phyloP scores from a whole-genome alignment of 2,888 invertebrate species.

The Drosophila buzzatii region DNA sequence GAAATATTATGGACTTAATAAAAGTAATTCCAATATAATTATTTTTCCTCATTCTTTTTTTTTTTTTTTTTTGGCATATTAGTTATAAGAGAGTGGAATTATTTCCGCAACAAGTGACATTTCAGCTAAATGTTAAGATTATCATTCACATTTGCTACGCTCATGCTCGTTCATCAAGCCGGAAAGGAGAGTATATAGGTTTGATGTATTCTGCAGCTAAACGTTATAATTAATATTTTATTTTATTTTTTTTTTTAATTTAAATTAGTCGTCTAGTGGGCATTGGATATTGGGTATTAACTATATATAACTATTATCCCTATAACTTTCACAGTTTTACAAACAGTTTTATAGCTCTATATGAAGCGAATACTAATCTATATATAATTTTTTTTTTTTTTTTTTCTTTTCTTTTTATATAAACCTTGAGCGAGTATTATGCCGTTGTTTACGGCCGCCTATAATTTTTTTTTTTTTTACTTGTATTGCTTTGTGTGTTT shows the following conservation, averaged over 20 bases:
- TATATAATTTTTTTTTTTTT: background rate
- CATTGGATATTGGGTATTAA: no score
- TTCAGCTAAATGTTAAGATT: constrained; percentile 52
- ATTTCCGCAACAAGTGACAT: constrained; percentile 48
- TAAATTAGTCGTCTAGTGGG: no score
- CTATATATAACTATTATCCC: background rate
- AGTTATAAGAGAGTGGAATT: constrained; percentile 19
- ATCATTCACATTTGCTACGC: constrained; percentile 34
- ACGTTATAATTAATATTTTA: background rate
- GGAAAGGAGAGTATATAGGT: background rate
- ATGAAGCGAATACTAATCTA: background rate
- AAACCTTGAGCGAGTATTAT: background rate
- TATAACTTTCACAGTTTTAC: background rate
- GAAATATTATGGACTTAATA: constrained; percentile 13
- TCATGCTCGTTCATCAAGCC: background rate
- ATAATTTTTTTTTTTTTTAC: no score
- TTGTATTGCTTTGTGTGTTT: constrained; percentile 23
- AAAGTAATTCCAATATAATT: constrained; percentile 7
- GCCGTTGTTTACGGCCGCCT: background rate
- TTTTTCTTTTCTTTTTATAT: background rate
- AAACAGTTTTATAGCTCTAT: background rate
- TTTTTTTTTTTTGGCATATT: constrained; percentile 3
- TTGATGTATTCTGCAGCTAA: no score
- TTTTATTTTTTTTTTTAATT: no score
- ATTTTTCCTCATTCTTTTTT: background rate